phyloP scores from a whole-genome alignment of 2,113 vertebrate genomes.

The Serilophus lunatus region DNA sequence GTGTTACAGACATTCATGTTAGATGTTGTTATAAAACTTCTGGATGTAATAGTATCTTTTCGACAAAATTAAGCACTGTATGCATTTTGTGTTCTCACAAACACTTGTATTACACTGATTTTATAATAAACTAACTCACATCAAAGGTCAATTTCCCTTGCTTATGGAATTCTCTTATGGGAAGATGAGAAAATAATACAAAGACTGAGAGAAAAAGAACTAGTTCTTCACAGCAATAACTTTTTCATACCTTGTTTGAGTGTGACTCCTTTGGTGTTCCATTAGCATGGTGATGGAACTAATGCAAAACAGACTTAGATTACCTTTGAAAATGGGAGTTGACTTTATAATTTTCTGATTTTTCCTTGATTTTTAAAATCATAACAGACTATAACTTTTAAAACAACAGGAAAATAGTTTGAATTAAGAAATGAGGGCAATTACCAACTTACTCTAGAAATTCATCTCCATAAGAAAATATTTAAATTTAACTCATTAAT shows the following conservation, averaged over 20 bases:
- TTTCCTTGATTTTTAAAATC: not conserved
- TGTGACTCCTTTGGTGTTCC: not conserved
- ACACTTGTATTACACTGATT: not conserved
- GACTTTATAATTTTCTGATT: not conserved
- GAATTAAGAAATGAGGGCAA: not conserved
- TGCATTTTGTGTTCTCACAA: not conserved
- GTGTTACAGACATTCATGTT: not conserved
- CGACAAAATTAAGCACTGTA: fast-evolving
- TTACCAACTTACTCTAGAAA: not conserved
- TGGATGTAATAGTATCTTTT: not conserved
- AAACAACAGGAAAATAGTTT: not conserved
- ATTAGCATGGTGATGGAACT: not conserved
- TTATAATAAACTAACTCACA: not conserved
- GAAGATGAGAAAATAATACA: not conserved
- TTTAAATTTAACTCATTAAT: not conserved
- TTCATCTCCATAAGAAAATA: not conserved
- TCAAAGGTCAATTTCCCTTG: not conserved
- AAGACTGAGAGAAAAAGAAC: not conserved
- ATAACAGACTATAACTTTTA: not conserved
- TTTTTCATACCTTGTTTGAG: not conserved
- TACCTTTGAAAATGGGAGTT: not conserved
- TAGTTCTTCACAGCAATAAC: not conserved
- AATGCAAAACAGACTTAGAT: not conserved
- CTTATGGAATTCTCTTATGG: not conserved
- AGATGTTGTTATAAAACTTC: not conserved